Evolutionary conservation across 1,140 invertebrate genomes (phyloP).

Genomic region (Ruditapes philippinarum): DNA sequence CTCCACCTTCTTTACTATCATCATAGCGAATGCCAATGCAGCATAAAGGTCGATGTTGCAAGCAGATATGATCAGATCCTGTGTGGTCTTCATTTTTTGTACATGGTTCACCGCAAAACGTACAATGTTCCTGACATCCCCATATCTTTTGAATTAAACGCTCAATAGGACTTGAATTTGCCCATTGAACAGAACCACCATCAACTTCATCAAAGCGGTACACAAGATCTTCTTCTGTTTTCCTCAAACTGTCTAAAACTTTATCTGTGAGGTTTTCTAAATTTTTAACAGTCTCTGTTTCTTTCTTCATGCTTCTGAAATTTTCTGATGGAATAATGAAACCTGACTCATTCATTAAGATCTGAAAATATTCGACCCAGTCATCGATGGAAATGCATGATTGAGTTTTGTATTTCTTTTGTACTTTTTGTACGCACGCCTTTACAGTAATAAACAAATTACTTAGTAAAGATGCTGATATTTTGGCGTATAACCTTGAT

Average conservation of each 20-base stretch:
- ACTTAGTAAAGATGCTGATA: background rate
- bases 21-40: background rate
- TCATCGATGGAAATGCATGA: background rate
- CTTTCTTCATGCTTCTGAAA: background rate
- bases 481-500: background rate
- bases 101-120: conserved; percentile 19
- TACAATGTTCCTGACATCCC: conserved; percentile 1
- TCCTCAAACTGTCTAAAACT: background rate
- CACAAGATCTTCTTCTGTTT: background rate
- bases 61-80: background rate
- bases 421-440: background rate
- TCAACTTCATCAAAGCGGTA: background rate
- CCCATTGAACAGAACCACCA: background rate
- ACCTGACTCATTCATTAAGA: background rate
- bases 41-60: background rate
- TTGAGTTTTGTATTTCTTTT: background rate
- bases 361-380: background rate
- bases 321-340: background rate
- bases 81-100: background rate
- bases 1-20: too few species aligned
- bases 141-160: background rate
- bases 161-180: background rate
- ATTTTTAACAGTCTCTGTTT: background rate
- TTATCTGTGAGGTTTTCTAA: background rate
- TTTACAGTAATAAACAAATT: background rate